Conservation (phyloP, 2,113 vertebrate species). For the Tragelaphus strepsiceros region DNA sequence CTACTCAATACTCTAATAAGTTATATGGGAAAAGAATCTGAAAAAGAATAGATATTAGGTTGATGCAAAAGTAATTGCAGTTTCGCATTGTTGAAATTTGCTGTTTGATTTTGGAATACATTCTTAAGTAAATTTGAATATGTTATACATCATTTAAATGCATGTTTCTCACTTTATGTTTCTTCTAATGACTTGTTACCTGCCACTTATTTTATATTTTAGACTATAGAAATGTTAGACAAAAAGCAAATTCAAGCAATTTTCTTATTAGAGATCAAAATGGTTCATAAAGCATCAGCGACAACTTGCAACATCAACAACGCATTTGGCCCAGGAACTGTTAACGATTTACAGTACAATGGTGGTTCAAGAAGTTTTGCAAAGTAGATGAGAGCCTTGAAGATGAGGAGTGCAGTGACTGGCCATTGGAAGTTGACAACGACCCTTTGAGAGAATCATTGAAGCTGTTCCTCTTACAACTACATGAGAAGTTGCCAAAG, state of each 20-base stretch:
- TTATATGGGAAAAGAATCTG: neutral
- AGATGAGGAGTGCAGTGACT: neutral
- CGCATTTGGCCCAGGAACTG: neutral
- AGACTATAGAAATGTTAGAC: neutral
- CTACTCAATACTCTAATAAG: neutral
- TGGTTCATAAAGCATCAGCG: neutral
- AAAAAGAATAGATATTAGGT: neutral
- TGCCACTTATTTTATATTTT: neutral
- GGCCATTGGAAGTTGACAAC: neutral
- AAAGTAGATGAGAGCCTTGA: neutral
- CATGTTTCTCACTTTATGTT: neutral
- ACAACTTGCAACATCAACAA: neutral
- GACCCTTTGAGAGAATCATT: neutral
- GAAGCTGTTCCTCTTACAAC: neutral
- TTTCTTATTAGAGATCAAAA: neutral
- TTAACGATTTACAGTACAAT: neutral
- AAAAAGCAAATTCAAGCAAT: neutral
- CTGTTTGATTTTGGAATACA: neutral
- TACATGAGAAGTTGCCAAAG: neutral
- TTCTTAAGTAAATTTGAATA: neutral
- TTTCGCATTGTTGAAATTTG: neutral
- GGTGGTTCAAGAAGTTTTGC: neutral
- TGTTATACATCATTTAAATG: neutral
- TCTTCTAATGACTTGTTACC: neutral
- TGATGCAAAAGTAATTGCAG: neutral